A percentile compares a stretch with the other conserved stretches of the same genome.
These are phyloP conservation scores for Cephus pygmeus DNA, from an alignment of 2,888 invertebrate species.

Conservation along the genomic window DNA sequence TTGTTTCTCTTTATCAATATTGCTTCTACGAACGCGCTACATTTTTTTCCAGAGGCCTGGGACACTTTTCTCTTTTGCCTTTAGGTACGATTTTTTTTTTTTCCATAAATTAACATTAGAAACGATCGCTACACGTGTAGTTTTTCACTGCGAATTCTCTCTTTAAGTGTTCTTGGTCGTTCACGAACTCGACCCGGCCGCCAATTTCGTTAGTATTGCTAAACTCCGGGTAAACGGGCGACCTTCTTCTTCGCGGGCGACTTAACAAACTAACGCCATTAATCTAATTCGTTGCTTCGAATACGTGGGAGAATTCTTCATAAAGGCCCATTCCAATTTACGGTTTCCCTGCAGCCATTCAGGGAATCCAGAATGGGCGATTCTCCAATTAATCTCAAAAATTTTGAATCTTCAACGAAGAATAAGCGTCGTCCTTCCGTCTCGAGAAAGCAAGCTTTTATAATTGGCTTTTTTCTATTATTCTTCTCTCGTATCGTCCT, in stretches of 20 bases:
- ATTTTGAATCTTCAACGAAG: constrained; percentile 45
- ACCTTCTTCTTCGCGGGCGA: constrained; percentile 2
- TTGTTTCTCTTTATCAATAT: constrained; percentile 35
- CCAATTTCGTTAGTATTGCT: constrained; percentile 16
- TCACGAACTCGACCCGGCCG: constrained; percentile 36
- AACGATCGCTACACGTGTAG: constrained; percentile 19
- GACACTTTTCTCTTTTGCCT: constrained; percentile 18
- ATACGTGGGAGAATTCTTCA: constrained; percentile 50
- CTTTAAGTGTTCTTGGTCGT: constrained; percentile 38
- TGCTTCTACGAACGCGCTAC: constrained; percentile 48
- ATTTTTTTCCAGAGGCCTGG: constrained; percentile 13
- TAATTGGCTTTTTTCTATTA: not conserved
- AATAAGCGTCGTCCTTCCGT: not conserved
- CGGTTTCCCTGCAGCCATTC: constrained; percentile 75
- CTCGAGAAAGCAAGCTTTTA: not conserved
- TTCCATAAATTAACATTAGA: not conserved
- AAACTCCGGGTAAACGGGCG: not conserved
- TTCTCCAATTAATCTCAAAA: constrained; percentile 47
- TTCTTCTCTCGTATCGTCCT: not conserved
- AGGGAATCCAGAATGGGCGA: constrained; percentile 69
- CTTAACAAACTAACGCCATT: not conserved
- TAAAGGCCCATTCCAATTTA: constrained; percentile 54
- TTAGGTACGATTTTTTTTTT: not conserved
- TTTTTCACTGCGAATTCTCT: constrained; percentile 53
- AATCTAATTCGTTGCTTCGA: not conserved